These are phyloP conservation scores for Phoxinus dragarum DNA, from an alignment of 2,797 vertebrate genomes.

Conservation along the genomic window DNA sequence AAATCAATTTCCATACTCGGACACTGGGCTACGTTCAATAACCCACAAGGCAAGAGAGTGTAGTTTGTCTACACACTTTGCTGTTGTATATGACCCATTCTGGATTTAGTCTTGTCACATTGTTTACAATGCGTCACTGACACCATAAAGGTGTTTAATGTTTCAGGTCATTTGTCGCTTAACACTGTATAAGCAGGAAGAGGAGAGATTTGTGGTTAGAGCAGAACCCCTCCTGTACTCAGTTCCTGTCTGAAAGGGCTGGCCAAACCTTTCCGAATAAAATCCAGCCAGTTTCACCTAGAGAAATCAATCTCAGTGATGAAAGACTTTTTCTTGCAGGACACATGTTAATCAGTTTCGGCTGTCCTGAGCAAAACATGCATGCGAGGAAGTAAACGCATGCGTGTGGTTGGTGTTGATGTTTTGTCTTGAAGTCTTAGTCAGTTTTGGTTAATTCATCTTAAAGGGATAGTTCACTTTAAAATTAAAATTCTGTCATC, in stretches of 20 bases:
- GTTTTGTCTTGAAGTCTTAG: neutral
- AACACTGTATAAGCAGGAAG: conserved; percentile 64
- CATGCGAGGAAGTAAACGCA: neutral
- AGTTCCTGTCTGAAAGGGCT: conserved; percentile 32
- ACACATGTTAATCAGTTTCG: neutral
- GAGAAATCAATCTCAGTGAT: neutral
- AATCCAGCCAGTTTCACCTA: conserved; percentile 20
- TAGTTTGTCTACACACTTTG: neutral
- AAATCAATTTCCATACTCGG: conserved; percentile 8
- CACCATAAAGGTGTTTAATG: conserved; percentile 52
- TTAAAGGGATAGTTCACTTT: no score
- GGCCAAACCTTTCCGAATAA: conserved; percentile 41
- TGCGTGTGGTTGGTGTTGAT: neutral
- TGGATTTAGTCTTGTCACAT: conserved; percentile 52
- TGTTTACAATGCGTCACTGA: conserved; percentile 50
- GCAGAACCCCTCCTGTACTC: conserved; percentile 31
- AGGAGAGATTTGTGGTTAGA: conserved; percentile 58
- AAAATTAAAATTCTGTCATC: no score
- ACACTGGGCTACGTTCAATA: neutral
- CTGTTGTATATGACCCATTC: conserved; percentile 23
- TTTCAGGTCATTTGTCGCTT: conserved; percentile 52
- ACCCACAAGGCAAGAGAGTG: conserved; percentile 7
- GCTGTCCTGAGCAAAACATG: conserved; percentile 27
- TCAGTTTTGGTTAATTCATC: no score
- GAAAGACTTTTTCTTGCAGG: neutral